Percentiles rank a stretch among this genome's conserved stretches.
These are phyloP conservation scores for Otolemur garnettii DNA, from an alignment of 2,113 vertebrate species.

Conservation along the genomic window DNA sequence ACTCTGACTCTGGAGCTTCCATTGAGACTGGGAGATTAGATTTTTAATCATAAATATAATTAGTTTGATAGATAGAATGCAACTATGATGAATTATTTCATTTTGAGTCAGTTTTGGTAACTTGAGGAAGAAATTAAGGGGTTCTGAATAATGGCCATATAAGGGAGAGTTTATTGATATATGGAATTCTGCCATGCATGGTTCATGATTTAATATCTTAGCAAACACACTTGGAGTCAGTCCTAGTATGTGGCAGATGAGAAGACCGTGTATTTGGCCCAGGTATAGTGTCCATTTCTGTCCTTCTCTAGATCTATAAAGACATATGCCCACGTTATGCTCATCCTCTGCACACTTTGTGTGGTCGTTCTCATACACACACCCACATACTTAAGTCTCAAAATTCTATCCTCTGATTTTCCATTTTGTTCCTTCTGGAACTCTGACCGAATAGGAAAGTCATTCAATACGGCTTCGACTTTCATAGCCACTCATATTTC, in stretches of 20 bases:
- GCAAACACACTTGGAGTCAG: background rate
- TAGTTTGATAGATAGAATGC: background rate
- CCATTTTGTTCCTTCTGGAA: background rate
- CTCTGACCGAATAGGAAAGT: background rate
- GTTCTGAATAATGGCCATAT: background rate
- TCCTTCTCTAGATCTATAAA: background rate
- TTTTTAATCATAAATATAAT: conserved; percentile 12
- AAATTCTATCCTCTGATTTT: background rate
- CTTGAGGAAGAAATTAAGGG: background rate
- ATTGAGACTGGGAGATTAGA: background rate
- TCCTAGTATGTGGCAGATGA: background rate
- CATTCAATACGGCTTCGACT: background rate
- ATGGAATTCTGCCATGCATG: background rate
- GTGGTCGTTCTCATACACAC: background rate
- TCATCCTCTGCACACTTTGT: background rate
- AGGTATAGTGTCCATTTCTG: background rate
- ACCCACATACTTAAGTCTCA: background rate
- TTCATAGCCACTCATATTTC: background rate
- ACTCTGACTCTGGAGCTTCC: background rate
- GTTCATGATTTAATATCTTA: background rate
- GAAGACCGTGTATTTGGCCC: background rate
- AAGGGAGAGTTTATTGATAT: background rate
- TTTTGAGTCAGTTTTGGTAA: background rate
- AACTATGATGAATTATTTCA: background rate
- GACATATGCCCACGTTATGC: background rate